Base-by-base conservation (phyloP, 23 tunicate genomes). In the Halocynthia roretzi region DNA sequence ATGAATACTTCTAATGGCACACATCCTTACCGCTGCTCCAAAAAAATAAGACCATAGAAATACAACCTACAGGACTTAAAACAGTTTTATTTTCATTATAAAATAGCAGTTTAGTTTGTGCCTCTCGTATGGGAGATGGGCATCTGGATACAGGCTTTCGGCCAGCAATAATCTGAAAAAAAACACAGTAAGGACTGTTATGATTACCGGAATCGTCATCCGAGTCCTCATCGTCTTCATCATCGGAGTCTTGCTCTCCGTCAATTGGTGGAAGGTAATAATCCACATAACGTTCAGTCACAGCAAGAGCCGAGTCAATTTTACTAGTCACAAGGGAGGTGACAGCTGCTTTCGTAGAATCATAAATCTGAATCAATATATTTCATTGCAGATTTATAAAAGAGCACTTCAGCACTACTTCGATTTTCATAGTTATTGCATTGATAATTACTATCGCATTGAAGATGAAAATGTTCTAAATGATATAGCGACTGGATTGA, bases 221-320 rank as follows among this genome's bases (percentile, higher is more conserved):
- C 6, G 40, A 58, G 72, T 71, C 78, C 9, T 75, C 74, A 49
- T 80, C 83, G 0, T 80, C 76, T 8, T 50, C 61, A 54, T 57
- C 75, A 20, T 60, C 57, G 7, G 18, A 61, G 20, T 83, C 73
- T 8, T 53, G 20, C 14, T 50, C 50, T 9, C 56, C 85, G 21
- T 86, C 82, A 15, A 71, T 80, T 19, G 69, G 60, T 6, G 95
- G 95, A 6, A 88, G 65, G 63, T 83, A 88, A 67, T 88, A 88
- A 74, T 88, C 95, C 0, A 88, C 87, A 79, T 83, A 83, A 17
- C 52, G 74, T 56, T 88, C 95, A 7, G 95, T 83, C 31, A 71
- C 76, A 61, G 76, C 54, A 56, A 88, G 78, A 71, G 84, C 93
- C 54, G 64, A 56, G 67, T 82, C 81, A 5, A 87, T 76, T 77